Conservation (phyloP, 2,113 vertebrate genomes). For the Nycticorax nycticorax region DNA sequence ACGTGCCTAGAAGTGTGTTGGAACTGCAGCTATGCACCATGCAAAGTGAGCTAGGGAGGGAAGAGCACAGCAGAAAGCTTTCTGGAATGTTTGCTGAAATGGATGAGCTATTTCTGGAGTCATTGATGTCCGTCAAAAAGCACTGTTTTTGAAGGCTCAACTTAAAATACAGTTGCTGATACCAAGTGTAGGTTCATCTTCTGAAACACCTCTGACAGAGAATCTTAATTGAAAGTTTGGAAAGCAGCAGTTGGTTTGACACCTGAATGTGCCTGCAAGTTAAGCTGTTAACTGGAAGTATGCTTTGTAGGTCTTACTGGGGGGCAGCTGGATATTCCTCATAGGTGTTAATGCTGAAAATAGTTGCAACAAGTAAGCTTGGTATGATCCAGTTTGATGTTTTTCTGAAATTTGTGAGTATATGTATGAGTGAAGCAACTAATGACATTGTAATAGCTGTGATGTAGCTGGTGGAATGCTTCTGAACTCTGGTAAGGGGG, state of each 20-base stretch:
- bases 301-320: not conserved
- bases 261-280: not conserved
- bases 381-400: not conserved
- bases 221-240: not conserved
- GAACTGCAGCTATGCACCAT: not conserved
- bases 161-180: not conserved
- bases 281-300: not conserved
- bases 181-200: not conserved
- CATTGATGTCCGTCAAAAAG: not conserved
- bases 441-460: not conserved
- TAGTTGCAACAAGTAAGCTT: not conserved
- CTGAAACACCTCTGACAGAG: not conserved
- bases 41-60: not conserved
- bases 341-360: not conserved
- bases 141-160: not conserved
- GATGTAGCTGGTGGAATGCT: not conserved
- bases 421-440: not conserved
- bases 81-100: not conserved
- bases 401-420: not conserved
- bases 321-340: fast-evolving
- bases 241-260: not conserved
- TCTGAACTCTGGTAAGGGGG: not conserved
- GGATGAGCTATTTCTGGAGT: not conserved
- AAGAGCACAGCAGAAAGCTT: not conserved
- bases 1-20: not conserved